A percentile compares a stretch with the other conserved stretches of the same genome.
These are phyloP conservation scores for Eulithis prunata DNA, from an alignment of 2,888 invertebrate species.

Conservation along the genomic window DNA sequence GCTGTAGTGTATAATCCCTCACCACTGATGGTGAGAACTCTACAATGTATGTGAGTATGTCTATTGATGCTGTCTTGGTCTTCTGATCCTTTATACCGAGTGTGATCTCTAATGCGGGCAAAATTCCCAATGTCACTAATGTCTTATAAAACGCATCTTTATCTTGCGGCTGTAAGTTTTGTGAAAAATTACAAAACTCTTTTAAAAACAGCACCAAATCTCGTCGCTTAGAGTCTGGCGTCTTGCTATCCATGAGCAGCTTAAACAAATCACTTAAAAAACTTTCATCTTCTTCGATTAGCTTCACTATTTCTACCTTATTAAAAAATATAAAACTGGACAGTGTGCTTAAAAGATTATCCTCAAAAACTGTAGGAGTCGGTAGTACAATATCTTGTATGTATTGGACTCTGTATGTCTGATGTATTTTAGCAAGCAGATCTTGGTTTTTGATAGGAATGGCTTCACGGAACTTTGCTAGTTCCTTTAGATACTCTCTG, in stretches of 20 bases:
- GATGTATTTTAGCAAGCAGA: slow-evolving; percentile 98
- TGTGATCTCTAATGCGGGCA: slow-evolving; percentile 95
- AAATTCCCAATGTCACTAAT: slow-evolving; percentile 93
- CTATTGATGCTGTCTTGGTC: slow-evolving; percentile 98
- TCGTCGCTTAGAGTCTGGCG: slow-evolving; percentile 92
- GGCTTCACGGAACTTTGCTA: slow-evolving; percentile 96
- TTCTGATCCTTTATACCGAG: slow-evolving; percentile 95
- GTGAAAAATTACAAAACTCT: slow-evolving; percentile 99
- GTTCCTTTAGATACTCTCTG: slow-evolving; percentile 96
- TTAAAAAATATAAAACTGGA: slow-evolving; percentile 99
- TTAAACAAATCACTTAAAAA: slow-evolving; percentile 98
- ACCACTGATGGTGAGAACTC: slow-evolving; percentile 99
- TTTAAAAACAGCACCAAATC: slow-evolving; percentile 98
- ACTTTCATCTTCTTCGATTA: slow-evolving; percentile 98
- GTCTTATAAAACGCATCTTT: slow-evolving; percentile 99
- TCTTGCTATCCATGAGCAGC: slow-evolving; percentile 94
- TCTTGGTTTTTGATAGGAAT: slow-evolving; percentile 98
- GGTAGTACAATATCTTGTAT: slow-evolving; percentile 99
- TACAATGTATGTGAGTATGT: slow-evolving; percentile 98
- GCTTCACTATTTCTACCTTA: slow-evolving; percentile 99
- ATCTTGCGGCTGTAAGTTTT: slow-evolving; percentile 98
- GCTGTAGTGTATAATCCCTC: slow-evolving; percentile 97
- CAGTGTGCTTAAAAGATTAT: slow-evolving; percentile 98
- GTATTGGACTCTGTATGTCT: slow-evolving; percentile 99
- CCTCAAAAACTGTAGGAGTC: slow-evolving; percentile 99